Percentiles rank a stretch among this genome's conserved stretches.
These are phyloP conservation scores for Lepisosteus osseus DNA, from an alignment of 2,113 vertebrate species.

Conservation along the genomic window DNA sequence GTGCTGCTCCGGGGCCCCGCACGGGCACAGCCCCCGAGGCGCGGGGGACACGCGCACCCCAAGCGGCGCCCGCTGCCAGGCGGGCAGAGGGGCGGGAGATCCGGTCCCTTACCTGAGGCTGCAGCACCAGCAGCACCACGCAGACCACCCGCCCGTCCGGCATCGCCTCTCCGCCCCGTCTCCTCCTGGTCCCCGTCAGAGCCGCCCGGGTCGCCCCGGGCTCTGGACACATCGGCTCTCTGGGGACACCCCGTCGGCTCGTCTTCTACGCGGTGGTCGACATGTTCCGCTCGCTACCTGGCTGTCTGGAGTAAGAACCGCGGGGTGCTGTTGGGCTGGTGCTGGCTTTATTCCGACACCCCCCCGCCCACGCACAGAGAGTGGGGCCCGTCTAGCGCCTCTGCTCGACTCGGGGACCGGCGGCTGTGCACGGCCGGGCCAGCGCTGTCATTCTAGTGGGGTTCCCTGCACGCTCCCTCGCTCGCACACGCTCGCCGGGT, in stretches of 20 bases:
- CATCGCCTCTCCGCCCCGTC: not conserved
- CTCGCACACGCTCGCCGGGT: slow-evolving; percentile 25
- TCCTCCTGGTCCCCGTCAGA: no score
- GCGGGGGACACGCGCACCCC: not conserved
- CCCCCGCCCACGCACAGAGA: not conserved
- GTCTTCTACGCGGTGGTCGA: no score
- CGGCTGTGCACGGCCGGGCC: not conserved
- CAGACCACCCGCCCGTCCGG: not conserved
- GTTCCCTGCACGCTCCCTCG: slow-evolving; percentile 21
- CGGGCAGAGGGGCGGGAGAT: not conserved
- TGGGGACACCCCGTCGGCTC: no score
- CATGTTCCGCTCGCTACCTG: no score
- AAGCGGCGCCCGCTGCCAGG: not conserved
- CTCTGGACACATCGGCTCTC: no score
- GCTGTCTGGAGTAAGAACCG: no score
- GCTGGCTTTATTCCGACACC: not conserved
- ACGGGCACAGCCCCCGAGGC: no score
- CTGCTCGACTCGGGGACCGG: not conserved
- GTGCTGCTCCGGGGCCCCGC: no score
- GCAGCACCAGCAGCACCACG: not conserved
- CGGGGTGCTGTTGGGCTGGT: no score
- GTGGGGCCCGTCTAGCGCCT: not conserved
- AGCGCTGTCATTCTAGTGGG: slow-evolving; percentile 7
- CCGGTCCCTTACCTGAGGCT: not conserved
- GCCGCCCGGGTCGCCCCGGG: no score